A percentile compares a stretch with the other conserved stretches of the same genome.
These are phyloP conservation scores for Chaetops frenatus DNA, from an alignment of 2,113 vertebrate genomes.

Conservation along the genomic window DNA sequence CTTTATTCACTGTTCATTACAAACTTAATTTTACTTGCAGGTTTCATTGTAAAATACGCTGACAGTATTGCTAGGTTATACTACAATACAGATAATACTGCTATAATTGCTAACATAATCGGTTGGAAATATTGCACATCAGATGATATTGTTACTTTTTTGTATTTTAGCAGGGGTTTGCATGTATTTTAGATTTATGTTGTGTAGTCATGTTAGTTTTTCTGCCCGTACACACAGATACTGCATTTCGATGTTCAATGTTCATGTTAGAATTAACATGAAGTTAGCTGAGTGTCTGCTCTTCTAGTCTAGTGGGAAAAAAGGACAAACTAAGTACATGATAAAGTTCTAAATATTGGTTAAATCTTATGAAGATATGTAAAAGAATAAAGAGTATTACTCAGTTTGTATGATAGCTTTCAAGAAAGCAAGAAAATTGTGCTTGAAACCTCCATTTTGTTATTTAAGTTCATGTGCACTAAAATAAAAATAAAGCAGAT, in stretches of 20 bases:
- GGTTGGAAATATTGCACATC: background rate
- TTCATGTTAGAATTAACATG: background rate
- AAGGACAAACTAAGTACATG: background rate
- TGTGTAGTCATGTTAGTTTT: background rate
- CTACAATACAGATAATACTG: background rate
- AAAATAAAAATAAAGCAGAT: background rate
- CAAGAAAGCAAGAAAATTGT: background rate
- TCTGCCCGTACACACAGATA: background rate
- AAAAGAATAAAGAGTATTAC: background rate
- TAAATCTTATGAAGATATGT: background rate
- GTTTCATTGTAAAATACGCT: background rate
- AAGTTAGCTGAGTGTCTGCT: background rate
- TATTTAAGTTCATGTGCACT: background rate
- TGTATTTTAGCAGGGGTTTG: background rate
- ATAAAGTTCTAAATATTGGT: background rate
- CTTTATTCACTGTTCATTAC: background rate
- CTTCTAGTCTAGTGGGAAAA: background rate
- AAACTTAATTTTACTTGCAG: background rate
- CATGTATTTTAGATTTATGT: background rate
- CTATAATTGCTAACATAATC: background rate
- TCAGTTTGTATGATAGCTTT: background rate
- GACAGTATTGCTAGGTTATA: background rate
- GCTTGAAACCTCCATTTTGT: background rate
- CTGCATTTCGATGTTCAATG: rapidly evolving
- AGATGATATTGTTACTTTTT: background rate